Base-by-base conservation (phyloP, 2,797 vertebrate species). In the Chrosomus eos region DNA sequence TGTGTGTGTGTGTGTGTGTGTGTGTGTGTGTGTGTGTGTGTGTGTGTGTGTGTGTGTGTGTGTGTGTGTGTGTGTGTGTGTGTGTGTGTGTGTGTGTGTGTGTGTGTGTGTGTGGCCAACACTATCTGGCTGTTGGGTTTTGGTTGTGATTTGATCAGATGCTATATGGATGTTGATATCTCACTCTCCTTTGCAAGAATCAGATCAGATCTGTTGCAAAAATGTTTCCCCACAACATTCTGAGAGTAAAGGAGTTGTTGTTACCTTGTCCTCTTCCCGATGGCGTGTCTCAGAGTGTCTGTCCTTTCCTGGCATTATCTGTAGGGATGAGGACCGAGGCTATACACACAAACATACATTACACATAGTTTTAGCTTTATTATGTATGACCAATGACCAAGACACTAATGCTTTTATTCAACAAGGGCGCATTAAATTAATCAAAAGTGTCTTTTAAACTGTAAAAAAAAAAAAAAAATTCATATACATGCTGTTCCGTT, bases 291-390 rank as follows among this genome's bases (percentile, higher is more conserved):
- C 83, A 13, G 90, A 86, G 88, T 80, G 81, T 85, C 86, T 85
- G 74, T 88, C 70, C n/a, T 62, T 90, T 86, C 90, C 89, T 62
- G 88, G 82, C 80, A 84, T 72, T 80, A 85, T 88, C 62, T 90
- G 89, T 62, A 89, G 67, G 31, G 89, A 90, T 66, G 89, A 88
- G 70, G 89, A 89, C 19, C 88, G 88, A 58, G 89, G 88, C 66
- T 81, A 77, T 23, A 86, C 31, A 87, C 60, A 72, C 28, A 79
- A 2, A 75, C 3, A 83, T 3, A 58, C 38, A 84, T 70, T 6
- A 70, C 40, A 79, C 38, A 79, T 9, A 26, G 33, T 40, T 67
- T 26, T 43, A 11, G 5, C 26, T 51, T 53, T 70, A 72, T 13
- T 31, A 79, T 10, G 26, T 9, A 45, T 45, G 40, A 68, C n/a